Evolutionary conservation across 2,888 invertebrate species (phyloP), one percentile per base, ranked within the genome.

Genomic region (Itoplectis maculator): DNA sequence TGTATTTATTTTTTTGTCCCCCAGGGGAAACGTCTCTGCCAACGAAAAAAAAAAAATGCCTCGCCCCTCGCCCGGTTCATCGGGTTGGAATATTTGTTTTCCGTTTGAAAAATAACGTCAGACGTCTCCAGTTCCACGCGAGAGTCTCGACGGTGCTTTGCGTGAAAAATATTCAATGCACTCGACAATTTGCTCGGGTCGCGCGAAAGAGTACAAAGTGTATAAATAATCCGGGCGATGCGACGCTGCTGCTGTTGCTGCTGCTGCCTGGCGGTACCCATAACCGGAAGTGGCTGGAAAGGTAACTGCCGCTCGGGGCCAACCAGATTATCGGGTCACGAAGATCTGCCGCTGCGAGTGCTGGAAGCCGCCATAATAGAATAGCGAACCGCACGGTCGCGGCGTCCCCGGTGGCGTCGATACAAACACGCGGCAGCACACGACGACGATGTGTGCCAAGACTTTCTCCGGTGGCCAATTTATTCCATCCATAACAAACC

Each of bases 221-320:
- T 79, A 81, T 79, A 59, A 76, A 84, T 42, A 70, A 74, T 47
- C 51, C 49, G 23, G 35, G 49, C 13, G 23, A 13, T 7, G n/a
- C 1, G 2, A 9, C 54, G 61, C n/a, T 5, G 29, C 29, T n/a
- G n/a, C n/a, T n/a, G n/a, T n/a, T n/a, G n/a, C n/a, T n/a, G n/a
- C n/a, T n/a, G n/a, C n/a, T n/a, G n/a, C n/a, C n/a, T n/a, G n/a
- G n/a, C 18, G 18, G 13, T 56, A 65, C 61, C 73, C 82, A 84
- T 88, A 87, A 88, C 86, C 86, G 88, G 87, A 89, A 89, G 87
- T 85, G 84, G 81, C 85, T 87, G 82, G 85, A 84, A 85, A 87
- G 87, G 86, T 85, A 86, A 85, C 86, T 83, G 85, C 79, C 83
- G 84, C 83, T 85, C 83, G 85, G 85, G 85, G 86, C 83, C 81